phyloP scores from a whole-genome alignment of 2,797 vertebrate species.

The Acanthis flammea region DNA sequence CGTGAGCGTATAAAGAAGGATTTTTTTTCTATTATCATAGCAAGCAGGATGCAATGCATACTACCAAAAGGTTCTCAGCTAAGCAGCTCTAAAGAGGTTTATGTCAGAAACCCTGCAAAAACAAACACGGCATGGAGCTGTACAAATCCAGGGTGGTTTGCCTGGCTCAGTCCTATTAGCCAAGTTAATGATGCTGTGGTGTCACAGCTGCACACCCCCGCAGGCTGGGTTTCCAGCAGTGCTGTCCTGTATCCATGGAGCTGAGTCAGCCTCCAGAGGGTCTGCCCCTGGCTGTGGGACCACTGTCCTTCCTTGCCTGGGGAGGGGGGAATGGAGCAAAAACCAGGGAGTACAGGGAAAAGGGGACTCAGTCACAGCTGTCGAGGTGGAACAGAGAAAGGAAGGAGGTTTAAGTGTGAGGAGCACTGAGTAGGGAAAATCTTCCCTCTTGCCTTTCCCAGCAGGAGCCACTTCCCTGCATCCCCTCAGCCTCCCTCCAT shows the following conservation, averaged over 20 bases:
- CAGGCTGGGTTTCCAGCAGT: background rate
- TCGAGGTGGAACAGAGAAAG: background rate
- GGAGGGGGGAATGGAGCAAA: background rate
- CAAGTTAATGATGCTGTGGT: background rate
- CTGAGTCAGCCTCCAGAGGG: background rate
- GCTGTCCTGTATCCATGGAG: background rate
- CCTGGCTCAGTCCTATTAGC: background rate
- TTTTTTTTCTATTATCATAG: background rate
- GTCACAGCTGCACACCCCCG: background rate
- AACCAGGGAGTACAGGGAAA: accelerated
- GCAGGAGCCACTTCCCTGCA: background rate
- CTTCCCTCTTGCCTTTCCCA: background rate
- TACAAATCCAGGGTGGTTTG: background rate
- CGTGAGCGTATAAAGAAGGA: background rate
- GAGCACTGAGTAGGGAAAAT: background rate
- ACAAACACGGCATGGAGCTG: background rate
- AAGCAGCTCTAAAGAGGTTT: background rate
- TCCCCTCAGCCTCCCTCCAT: background rate
- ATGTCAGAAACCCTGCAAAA: background rate
- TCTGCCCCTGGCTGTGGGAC: background rate
- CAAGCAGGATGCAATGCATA: slow-evolving; percentile 9
- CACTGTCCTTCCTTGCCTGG: background rate
- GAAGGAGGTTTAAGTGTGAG: background rate
- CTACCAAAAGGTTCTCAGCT: slow-evolving; percentile 15
- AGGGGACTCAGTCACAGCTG: background rate